Evolutionary conservation across 2,113 vertebrate genomes (phyloP), one percentile per base, ranked within the genome.

Genomic region (Sceloporus undulatus): DNA sequence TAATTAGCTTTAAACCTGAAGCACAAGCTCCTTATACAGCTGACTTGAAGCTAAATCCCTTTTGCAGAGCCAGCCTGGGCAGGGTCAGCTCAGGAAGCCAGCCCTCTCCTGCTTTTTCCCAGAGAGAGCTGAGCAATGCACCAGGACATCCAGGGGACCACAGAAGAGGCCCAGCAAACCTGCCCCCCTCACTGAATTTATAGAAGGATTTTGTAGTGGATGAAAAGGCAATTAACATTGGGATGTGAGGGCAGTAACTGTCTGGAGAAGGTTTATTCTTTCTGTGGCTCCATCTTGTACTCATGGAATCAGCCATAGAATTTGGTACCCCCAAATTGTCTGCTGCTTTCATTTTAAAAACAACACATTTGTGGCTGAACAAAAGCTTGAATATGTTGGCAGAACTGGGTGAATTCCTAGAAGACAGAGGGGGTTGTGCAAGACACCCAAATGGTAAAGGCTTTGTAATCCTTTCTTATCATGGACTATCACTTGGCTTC

Each of bases 11-110:
- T 83, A 84, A 86, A 56, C 75, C 81, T 78, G 73, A 73, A 88
- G 25, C 81, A 84, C 74, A 88, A 77, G 74, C 87, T 88, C 74
- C 87, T 88, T 88, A 83, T 25, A 84, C n/a, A 88, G 73, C 81
- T 78, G 81, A 29, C 87, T 88, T 88, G 81, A 59, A 56, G 48
- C 19, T 78, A 83, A 84, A 68, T 59, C 87, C 75, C 59, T 23
- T 62, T 88, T 88, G 59, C 25, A 14, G n/a, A 70, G 81, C 62
- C 62, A 77, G 74, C 65, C 42, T 70, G 34, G 54, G 11, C 52
- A 42, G 87, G 87, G 65, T 88, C 87, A 78, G n/a, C 48, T 88
- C 48, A 70, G 42, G 87, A 88, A 78, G 74, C 62, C 54, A 42
- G 62, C n/a, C 70, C 5, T 87, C 62, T 83, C 23, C 52, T 70